A percentile compares a stretch with the other conserved stretches of the same genome.
These are phyloP conservation scores for Hydrotaea cyrtoneurina DNA, from an alignment of 2,888 invertebrate species.

Conservation along the genomic window DNA sequence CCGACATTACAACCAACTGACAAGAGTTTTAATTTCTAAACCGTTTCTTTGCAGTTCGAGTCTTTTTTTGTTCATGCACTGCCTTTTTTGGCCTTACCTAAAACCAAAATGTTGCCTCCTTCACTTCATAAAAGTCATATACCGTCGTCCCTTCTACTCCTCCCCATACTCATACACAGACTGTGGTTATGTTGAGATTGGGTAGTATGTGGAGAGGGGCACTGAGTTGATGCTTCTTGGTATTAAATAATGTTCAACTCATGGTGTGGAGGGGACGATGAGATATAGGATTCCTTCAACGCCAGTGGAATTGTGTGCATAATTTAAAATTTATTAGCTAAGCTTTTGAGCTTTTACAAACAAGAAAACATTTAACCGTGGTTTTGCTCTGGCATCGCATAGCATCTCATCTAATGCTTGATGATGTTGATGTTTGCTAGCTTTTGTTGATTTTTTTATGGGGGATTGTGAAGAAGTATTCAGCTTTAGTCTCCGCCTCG, in stretches of 20 bases:
- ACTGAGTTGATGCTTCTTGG: too few species aligned
- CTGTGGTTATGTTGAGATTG: background rate
- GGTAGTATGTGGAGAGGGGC: background rate
- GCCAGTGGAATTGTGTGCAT: slow-evolving; percentile 66
- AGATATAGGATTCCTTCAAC: background rate
- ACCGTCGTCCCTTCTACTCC: background rate
- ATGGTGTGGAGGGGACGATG: background rate
- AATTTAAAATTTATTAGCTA: slow-evolving; percentile 75
- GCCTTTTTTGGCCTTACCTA: background rate
- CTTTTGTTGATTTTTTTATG: slow-evolving; percentile 36
- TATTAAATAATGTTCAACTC: background rate
- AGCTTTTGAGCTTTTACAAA: slow-evolving; percentile 75
- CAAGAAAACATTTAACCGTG: slow-evolving; percentile 59
- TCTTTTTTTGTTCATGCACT: background rate
- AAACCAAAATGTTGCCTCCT: background rate
- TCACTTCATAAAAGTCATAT: slow-evolving; percentile 5
- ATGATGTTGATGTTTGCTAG: slow-evolving; percentile 46
- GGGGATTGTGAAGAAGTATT: slow-evolving; percentile 6
- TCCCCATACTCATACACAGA: background rate
- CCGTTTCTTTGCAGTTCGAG: background rate
- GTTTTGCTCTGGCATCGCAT: slow-evolving; percentile 23
- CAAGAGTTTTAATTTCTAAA: slow-evolving; percentile 29
- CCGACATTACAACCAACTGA: slow-evolving; percentile 21
- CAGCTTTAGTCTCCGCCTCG: background rate
- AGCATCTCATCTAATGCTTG: slow-evolving; percentile 29